phyloP scores from a whole-genome alignment of 2,113 vertebrate species.

The Microcebus tavaratra region DNA sequence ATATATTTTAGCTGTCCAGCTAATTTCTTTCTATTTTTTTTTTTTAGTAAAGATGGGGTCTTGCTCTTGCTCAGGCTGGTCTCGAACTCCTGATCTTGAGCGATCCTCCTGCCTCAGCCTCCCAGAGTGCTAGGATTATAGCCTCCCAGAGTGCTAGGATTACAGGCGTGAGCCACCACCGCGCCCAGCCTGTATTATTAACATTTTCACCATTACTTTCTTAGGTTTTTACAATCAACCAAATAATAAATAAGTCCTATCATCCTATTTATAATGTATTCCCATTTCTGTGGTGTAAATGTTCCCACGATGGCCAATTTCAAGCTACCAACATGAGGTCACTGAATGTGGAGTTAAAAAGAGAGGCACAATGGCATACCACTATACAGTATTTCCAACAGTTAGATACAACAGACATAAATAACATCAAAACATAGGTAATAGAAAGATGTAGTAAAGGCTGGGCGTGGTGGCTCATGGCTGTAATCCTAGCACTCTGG shows the following conservation, averaged over 20 bases:
- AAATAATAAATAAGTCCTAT: not conserved
- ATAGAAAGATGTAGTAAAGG: not conserved
- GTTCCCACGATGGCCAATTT: not conserved
- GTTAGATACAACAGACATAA: not conserved
- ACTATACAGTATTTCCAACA: not conserved
- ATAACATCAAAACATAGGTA: not conserved
- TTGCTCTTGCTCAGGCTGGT: too few relatives aligned
- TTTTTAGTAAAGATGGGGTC: too few relatives aligned
- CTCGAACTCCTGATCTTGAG: too few relatives aligned
- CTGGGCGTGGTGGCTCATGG: too few relatives aligned
- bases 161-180: too few relatives aligned
- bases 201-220: not conserved
- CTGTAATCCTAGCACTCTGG: too few relatives aligned
- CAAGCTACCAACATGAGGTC: not conserved
- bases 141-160: too few relatives aligned
- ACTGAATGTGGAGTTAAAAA: not conserved
- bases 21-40: too few relatives aligned
- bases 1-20: too few relatives aligned
- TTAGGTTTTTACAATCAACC: not conserved
- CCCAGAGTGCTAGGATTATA: too few relatives aligned
- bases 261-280: not conserved
- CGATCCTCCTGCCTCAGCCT: too few relatives aligned
- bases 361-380: not conserved
- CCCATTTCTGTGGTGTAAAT: not conserved
- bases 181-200: not conserved